Conservation (phyloP, 1,140 invertebrate genomes). For the Cotesia chilonis region DNA sequence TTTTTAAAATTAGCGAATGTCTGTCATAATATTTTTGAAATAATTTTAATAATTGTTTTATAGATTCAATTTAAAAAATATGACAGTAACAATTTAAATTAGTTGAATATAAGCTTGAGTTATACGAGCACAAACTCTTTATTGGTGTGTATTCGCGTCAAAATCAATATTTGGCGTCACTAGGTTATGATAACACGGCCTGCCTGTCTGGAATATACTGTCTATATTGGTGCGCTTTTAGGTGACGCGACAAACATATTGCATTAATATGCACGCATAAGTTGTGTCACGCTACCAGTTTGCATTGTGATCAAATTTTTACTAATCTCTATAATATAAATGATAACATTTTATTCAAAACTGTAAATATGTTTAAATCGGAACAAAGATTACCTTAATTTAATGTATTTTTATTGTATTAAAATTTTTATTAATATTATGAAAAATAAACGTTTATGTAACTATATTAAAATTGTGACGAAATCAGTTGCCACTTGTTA, state of each 20-base stretch:
- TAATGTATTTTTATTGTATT: too few relatives aligned
- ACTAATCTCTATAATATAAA: slow-evolving; percentile 1
- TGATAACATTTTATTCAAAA: background rate
- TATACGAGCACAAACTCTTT: slow-evolving; percentile 44
- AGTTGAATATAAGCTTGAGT: background rate
- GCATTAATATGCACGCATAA: slow-evolving; percentile 18
- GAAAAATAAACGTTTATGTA: too few relatives aligned
- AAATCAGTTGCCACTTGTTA: too few relatives aligned
- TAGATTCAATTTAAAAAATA: background rate
- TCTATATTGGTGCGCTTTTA: slow-evolving; percentile 43
- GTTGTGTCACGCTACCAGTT: background rate
- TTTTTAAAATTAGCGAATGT: background rate
- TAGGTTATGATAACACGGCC: slow-evolving; percentile 63
- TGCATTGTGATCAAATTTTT: slow-evolving; percentile 1
- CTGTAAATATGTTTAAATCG: background rate
- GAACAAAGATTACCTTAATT: too few relatives aligned
- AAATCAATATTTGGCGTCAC: slow-evolving; percentile 66
- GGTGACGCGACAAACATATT: slow-evolving; percentile 34
- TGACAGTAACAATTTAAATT: slow-evolving; percentile 12
- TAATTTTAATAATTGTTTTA: too few relatives aligned
- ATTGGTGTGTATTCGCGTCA: slow-evolving; percentile 61
- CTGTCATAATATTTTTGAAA: background rate
- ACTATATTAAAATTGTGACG: too few relatives aligned
- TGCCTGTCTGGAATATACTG: slow-evolving; percentile 33
- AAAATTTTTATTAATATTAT: too few relatives aligned